Base-by-base conservation (phyloP, 2,888 invertebrate genomes). In the Adineta ricciae region DNA sequence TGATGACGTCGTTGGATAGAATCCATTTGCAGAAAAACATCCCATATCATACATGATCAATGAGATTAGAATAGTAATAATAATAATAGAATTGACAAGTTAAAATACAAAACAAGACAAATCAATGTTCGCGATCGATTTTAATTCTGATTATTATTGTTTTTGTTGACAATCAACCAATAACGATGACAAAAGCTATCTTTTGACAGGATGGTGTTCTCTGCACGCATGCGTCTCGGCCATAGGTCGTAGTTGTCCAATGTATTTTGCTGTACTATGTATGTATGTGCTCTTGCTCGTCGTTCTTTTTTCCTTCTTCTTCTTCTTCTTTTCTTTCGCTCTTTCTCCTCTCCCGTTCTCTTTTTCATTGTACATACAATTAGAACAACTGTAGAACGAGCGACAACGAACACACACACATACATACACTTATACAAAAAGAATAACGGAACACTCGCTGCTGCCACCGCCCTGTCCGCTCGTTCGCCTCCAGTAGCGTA, bases 311-410 rank as follows among this genome's bases (percentile, higher is more conserved):
- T 36, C 32, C 64, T 64, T 32, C 16, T 64, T 64, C 32, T 64
- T 64, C 14, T n/a, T 32, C 27, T 36, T 64, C 64, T 64, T 32
- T 32, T 32, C 27, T 64, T 14, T 46, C 46, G 46, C 46, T 46
- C 46, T 46, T 46, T 46, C 46, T 46, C 46, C 46, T 46, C 46
- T 46, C 46, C 11, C 46, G 46, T 46, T 46, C 46, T 46, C 46
- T 46, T 64, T 64, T 64, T 64, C 7, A 16, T 32, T 64, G 64
- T 64, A 32, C 64, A 32, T 64, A 64, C 64, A 64, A 64, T 64
- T 64, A 64, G 64, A 64, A 64, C 32, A 64, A 64, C 64, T 64
- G 64, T 64, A 64, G 64, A 64, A 32, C 64, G 64, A 46, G 64
- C 64, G 64, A 64, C 32, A 64, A 64, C 64, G 64, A 64, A 64